phyloP scores from a whole-genome alignment of 2,797 vertebrate species.

The Sebastes cheni region DNA sequence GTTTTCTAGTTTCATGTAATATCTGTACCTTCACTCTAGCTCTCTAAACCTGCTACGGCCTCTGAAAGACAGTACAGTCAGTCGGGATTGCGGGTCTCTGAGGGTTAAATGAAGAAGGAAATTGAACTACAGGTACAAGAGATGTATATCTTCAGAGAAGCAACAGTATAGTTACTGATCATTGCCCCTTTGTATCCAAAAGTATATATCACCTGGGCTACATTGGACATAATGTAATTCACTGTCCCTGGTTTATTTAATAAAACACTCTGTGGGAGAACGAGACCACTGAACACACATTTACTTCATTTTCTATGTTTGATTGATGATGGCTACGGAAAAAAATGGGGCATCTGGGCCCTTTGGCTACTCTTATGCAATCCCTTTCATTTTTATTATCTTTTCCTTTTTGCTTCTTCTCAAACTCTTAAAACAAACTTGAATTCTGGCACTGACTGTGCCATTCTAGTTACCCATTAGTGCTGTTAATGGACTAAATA shows the following conservation, averaged over 20 bases:
- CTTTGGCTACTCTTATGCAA: slow-evolving; percentile 46
- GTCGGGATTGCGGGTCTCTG: too few relatives aligned
- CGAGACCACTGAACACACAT: slow-evolving; percentile 40
- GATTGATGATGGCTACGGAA: slow-evolving; percentile 54
- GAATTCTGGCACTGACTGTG: slow-evolving; percentile 17
- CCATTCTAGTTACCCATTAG: slow-evolving; percentile 15
- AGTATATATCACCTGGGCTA: slow-evolving; percentile 25
- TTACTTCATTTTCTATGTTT: slow-evolving; percentile 51
- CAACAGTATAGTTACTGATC: not conserved
- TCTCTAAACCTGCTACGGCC: too few relatives aligned
- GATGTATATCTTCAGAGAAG: not conserved
- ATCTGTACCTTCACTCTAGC: too few relatives aligned
- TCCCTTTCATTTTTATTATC: slow-evolving; percentile 13
- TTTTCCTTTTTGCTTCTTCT: slow-evolving; percentile 15
- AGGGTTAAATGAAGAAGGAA: not conserved
- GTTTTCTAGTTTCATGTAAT: too few relatives aligned
- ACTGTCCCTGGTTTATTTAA: slow-evolving; percentile 43
- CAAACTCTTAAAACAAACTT: slow-evolving; percentile 38
- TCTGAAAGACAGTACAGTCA: too few relatives aligned
- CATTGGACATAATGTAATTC: slow-evolving; percentile 26
- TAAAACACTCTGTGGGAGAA: slow-evolving; percentile 50
- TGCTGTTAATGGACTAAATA: slow-evolving; percentile 23
- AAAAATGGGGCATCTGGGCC: slow-evolving; percentile 49
- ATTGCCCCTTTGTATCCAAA: not conserved
- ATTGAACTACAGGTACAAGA: not conserved